Base-by-base conservation (phyloP, 2,113 vertebrate species). In the Excalfactoria chinensis region DNA sequence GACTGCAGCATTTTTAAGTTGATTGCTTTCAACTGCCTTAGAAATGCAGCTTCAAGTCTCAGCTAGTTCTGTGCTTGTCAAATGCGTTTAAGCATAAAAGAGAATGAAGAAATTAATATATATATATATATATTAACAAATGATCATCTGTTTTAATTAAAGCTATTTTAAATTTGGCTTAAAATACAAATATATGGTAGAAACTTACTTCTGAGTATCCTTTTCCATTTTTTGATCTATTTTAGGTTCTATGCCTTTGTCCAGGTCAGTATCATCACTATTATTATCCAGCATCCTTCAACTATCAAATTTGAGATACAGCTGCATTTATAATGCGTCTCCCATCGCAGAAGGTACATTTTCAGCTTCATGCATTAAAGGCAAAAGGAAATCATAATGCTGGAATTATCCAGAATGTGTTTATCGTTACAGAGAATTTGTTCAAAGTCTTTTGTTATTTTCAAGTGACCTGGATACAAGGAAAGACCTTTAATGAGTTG, bases 211-310 rank as follows among this genome's bases (percentile, higher is more conserved):
- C 25, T 14, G 7, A 34, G 79, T 30, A 4, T 56, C 7, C 21
- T 72, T 76, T 66, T 28, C 15, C 13, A 26, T 26, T 8, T 16
- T 30, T 30, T 37, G 23, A 26, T 46, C 1, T 22, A 46, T 32
- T 13, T 34, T 25, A 73, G 9, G 37, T 37, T 73, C 72, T 19
- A 30, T 34, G 8, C 5, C 3, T 10, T 46, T 43, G 25, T 69
- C 9, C 17, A 66, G 3, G 22, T 73, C 1, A 8, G 34, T 10
- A 66, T 2, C 3, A 62, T 21, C 0, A 0, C 4, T 79, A 28
- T 28, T 74, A 13, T 40, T 79, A 49, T 28, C 26, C 10, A 41
- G 1, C 4, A 30, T 3, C 1, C 37, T 49, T 40, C 23, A 59
- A 0, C 11, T 37, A 22, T 12, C 3, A 37, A 41, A 59, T 30